Evolutionary conservation across 2,888 invertebrate genomes (phyloP), one percentile per base, ranked within the genome.

Genomic region (Endomychus coccineus): DNA sequence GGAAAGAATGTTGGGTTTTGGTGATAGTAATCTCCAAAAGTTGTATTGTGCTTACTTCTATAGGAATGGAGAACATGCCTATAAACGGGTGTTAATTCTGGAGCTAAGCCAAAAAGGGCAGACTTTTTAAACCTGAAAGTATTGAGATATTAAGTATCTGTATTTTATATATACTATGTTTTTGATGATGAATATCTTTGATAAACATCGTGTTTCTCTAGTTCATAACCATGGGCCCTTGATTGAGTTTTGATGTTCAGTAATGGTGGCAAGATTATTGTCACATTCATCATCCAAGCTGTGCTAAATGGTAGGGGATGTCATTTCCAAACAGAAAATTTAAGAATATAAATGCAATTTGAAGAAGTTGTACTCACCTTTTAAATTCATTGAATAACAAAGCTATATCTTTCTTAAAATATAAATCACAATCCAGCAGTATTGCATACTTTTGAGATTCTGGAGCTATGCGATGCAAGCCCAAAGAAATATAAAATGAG

Each of bases 61-160:
- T 83, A 84, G 31, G 71, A 61, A 49, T 79, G 77, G 10, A 87
- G 69, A 27, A 81, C 75, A 56, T 87, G 84, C 24, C 80, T 71
- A 59, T 88, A 88, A 1, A 86, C 85, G 1, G 87, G 85, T 3
- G 83, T 81, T 34, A 80, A 63, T 57, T 88, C 87, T 1, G 78
- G 77, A 0, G 80, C 78, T 15, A 83, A 62, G 0, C 84, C 87
- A 51, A 83, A 79, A 10, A 87, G 59, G 43, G 80, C 75, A 30
- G 71, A 65, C 0, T 69, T 48, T 14, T 73, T 69, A 59, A 87
- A 85, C 28, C 71, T 69, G 42, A 35, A 61, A 62, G 41, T 36
- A 16, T 14, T 16, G 30, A 34, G 21, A 17, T 21, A 22, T 30
- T 10, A 16, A 39, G n/a, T 29, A 12, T 29, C 19, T n/a, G 11